Evolutionary conservation across 2,113 vertebrate genomes (phyloP), one percentile per base, ranked within the genome.

Genomic region (Marmota flaviventris): DNA sequence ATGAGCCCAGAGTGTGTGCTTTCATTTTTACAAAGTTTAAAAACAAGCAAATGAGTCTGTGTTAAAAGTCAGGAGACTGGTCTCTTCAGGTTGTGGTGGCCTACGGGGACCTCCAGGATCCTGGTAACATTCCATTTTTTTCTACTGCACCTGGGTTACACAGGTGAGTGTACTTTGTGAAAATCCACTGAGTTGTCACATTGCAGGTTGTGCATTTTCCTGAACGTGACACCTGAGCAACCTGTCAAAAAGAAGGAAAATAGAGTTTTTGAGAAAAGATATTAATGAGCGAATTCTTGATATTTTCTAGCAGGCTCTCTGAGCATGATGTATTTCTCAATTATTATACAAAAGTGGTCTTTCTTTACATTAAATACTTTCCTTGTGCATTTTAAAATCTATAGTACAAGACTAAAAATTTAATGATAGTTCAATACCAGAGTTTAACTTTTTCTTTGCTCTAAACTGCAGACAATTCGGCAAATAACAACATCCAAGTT

Each of bases 361-460:
- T 63, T 65, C 45, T 94, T 91, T 58, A 13, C 27, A 82, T 32
- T 88, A 81, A 89, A 89, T 73, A 29, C 67, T 75, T 97, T 87
- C 69, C 61, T 85, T 56, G 22, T 75, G 24, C 8, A 39, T 73
- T 45, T 72, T 91, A 86, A 89, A 22, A 20, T 87, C 67, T 85
- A 85, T 56, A 76, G 42, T 51, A 3, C 48, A 82, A 95, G 48
- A 37, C 27, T 69, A 86, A 91, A 82, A 84, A 75, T 67, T 89
- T 94, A 34, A 32, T 67, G 56, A 48, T 37, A 89, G 45, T 12
- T 69, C 67, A 89, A 48, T 79, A 88, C 24, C 13, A 73, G 76
- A 84, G 14, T 90, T 97, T 61, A 84, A 73, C 58, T 95, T 91
- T 91, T 82, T 34, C 67, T 95, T 96, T 87, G 25, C 53, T 85